phyloP scores from a whole-genome alignment of 2,888 invertebrate species.

The Frankliniella intonsa region DNA sequence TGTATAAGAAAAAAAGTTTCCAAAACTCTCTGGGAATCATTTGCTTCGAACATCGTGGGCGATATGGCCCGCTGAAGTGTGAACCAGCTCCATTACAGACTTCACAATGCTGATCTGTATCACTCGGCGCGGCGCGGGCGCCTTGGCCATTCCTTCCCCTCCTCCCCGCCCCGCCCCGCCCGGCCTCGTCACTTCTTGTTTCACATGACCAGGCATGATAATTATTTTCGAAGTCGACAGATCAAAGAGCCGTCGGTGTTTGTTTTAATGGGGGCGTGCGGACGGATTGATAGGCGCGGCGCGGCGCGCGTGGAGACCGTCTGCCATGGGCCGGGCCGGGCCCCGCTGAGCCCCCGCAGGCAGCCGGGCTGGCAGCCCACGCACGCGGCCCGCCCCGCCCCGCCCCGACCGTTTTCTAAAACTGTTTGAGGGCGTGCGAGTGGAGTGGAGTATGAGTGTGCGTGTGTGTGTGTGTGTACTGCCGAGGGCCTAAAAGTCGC shows the following conservation, averaged over 20 bases:
- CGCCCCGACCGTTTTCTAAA: too few relatives aligned
- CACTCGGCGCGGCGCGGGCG: neutral
- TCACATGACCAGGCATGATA: conserved; percentile 3
- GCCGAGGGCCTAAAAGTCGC: too few relatives aligned
- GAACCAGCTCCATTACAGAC: conserved; percentile 13
- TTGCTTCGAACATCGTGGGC: conserved; percentile 9
- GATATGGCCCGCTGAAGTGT: conserved; percentile 13
- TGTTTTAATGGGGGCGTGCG: neutral
- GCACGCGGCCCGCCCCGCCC: neutral
- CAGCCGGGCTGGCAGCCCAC: neutral
- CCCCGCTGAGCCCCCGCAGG: neutral
- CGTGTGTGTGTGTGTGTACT: neutral
- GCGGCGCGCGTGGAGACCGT: neutral
- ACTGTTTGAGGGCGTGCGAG: neutral
- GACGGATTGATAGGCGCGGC: neutral
- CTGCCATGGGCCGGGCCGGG: neutral
- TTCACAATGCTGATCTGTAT: conserved; percentile 20
- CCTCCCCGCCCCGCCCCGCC: neutral
- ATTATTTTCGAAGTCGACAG: conserved; percentile 22
- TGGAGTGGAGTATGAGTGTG: neutral
- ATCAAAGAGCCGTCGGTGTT: conserved; percentile 22
- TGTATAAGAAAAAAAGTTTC: neutral
- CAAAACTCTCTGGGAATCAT: neutral
- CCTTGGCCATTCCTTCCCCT: neutral
- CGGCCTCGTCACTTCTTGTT: neutral